These are phyloP conservation scores for Diceros bicornis DNA, from an alignment of 2,797 vertebrate genomes.

Conservation along the genomic window DNA sequence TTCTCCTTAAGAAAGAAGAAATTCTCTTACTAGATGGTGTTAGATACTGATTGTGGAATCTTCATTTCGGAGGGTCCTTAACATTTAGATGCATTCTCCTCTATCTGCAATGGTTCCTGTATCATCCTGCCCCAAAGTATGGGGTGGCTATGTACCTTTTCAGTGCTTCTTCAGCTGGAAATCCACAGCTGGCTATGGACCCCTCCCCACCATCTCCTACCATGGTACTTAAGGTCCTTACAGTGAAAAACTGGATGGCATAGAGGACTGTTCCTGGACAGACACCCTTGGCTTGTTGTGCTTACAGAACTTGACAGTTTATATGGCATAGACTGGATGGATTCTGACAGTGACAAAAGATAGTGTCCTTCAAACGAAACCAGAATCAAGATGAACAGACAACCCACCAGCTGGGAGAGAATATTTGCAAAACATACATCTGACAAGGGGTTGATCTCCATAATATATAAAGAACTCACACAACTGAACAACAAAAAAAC, in stretches of 20 bases:
- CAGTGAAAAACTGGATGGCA: not conserved
- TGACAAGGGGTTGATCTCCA: no score
- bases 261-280: not conserved
- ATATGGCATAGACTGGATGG: not conserved
- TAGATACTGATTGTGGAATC: not conserved
- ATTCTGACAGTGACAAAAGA: not conserved
- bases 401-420: no score
- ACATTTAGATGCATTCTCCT: not conserved
- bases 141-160: not conserved
- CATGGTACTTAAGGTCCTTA: not conserved
- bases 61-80: not conserved
- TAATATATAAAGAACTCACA: no score
- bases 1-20: not conserved
- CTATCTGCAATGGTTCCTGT: not conserved
- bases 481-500: no score
- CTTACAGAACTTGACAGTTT: not conserved
- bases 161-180: not conserved
- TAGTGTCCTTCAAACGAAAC: not conserved
- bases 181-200: not conserved
- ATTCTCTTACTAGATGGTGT: not conserved
- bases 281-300: not conserved
- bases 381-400: no score
- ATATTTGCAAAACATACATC: no score
- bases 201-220: not conserved
- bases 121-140: not conserved